Evolutionary conservation across 2,888 invertebrate genomes (phyloP).

Genomic region (Drosophila pullipes): DNA sequence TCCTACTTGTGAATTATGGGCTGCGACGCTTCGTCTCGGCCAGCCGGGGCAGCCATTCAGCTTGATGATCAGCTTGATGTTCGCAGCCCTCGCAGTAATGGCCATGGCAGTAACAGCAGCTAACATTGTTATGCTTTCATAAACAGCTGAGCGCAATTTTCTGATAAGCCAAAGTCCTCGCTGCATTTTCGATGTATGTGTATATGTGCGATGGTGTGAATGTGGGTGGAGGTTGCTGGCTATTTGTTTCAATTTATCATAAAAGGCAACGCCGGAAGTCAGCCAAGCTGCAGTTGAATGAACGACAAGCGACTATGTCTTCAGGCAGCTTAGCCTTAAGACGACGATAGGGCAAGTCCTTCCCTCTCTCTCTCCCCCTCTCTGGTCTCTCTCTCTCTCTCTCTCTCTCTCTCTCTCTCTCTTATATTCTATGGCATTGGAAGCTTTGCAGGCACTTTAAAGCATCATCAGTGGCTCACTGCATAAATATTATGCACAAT

Average conservation of each 20-base stretch:
- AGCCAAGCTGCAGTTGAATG: slow-evolving; percentile 77
- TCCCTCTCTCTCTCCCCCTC: slow-evolving; percentile 49
- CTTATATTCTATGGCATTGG: slow-evolving; percentile 50
- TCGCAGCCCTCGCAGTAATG: slow-evolving; percentile 55
- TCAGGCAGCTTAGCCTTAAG: slow-evolving; percentile 68
- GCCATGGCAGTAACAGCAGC: slow-evolving; percentile 55
- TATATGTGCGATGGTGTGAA: slow-evolving; percentile 8
- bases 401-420: slow-evolving; percentile 8
- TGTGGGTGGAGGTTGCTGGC: slow-evolving; percentile 57
- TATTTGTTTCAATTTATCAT: slow-evolving; percentile 80
- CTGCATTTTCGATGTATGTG: slow-evolving; percentile 29
- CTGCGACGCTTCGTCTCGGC: slow-evolving; percentile 47
- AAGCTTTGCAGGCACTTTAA: slow-evolving; percentile 44
- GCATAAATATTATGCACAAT: slow-evolving; percentile 70
- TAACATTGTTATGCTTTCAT: slow-evolving; percentile 81
- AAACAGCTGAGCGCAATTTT: slow-evolving; percentile 81
- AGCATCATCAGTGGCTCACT: slow-evolving; percentile 17
- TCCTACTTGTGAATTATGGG: slow-evolving; percentile 80
- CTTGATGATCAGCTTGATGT: slow-evolving; percentile 79
- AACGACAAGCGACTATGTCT: slow-evolving; percentile 63
- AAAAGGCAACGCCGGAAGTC: slow-evolving; percentile 80
- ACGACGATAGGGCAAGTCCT: slow-evolving; percentile 48
- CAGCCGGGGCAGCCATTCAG: slow-evolving; percentile 60
- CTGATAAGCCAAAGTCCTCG: slow-evolving; percentile 73
- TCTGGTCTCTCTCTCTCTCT: slow-evolving; percentile 48